These are phyloP conservation scores for Pardosa pseudoannulata DNA, from an alignment of 2,888 invertebrate genomes.

Conservation along the genomic window DNA sequence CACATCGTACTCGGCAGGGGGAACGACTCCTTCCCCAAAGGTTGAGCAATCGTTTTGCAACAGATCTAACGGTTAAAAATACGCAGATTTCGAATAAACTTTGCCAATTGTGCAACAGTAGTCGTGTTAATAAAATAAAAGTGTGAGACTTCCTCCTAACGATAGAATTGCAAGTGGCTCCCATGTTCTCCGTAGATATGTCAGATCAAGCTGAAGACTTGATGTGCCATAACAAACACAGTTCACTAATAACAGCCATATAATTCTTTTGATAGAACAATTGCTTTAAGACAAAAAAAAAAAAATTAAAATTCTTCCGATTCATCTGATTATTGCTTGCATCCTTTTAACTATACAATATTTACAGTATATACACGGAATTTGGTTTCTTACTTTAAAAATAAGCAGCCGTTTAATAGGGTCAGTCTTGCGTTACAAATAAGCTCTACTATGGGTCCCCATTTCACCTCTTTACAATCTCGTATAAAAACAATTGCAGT, in stretches of 20 bases:
- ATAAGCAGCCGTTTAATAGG: too few relatives aligned
- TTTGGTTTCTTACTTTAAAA: neutral
- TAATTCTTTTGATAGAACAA: conserved; percentile 34
- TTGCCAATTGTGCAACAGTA: too few relatives aligned
- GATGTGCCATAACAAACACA: conserved; percentile 59
- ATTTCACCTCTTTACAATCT: too few relatives aligned
- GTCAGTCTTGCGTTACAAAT: conserved; percentile 31
- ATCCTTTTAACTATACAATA: conserved; percentile 30
- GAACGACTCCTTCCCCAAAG: too few relatives aligned
- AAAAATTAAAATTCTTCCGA: conserved; percentile 23
- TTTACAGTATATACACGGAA: conserved; percentile 32
- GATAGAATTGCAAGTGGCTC: neutral
- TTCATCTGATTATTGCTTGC: conserved; percentile 32
- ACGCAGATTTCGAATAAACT: too few relatives aligned
- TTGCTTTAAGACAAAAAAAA: conserved; percentile 3
- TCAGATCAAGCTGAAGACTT: conserved; percentile 46
- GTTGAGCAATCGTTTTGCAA: too few relatives aligned
- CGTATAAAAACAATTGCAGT: too few relatives aligned
- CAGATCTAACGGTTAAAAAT: too few relatives aligned
- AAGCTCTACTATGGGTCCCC: conserved; percentile 41
- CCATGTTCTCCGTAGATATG: conserved; percentile 25
- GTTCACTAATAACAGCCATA: conserved; percentile 28
- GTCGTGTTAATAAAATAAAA: too few relatives aligned
- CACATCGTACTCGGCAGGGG: too few relatives aligned
- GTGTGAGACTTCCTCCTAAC: too few relatives aligned